Base-by-base conservation (phyloP, 2,113 vertebrate genomes). In the Pedetes capensis region DNA sequence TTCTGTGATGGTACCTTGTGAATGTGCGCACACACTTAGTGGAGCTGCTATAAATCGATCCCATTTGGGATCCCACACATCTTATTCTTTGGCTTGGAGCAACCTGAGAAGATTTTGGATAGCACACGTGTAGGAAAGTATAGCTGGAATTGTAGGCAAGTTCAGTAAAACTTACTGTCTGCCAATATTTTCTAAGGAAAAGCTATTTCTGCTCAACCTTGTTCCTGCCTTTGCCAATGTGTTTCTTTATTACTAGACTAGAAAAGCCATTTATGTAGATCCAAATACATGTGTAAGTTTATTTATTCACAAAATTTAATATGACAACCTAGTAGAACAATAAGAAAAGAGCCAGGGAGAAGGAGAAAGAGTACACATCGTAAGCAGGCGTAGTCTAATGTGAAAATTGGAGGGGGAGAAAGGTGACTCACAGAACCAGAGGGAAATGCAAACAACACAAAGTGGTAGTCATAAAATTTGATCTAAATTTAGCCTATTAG, bases 21-120 rank as follows among this genome's bases (percentile, higher is more conserved):
- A 59, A 64, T 85, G 39, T 49, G 25, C 59, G 42, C 95, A 42
- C 75, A 63, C 42, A 84, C 29, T 86, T 85, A 63, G 51, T 12
- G 79, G 32, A 25, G 16, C 44, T 49, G 39, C 25, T 44, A 1
- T 85, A 89, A 74, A 22, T 81, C 25, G 64, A 63, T 89, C 47
- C 75, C 42, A 42, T 69, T 96, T 66, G 39, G 44, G 49, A 90
- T 87, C 84, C 71, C 76, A 42, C 80, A 29, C 6, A 12, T 59
- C 29, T 95, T 91, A 7, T 76, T 64, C 44, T 87, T 94, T 47
- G 79, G 59, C 66, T 83, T 53, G 53, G 68, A 93, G 92, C 27
- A 89, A 71, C 39, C 27, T 83, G 69, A 49, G 42, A 44, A 89
- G 84, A 37, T 79, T 86, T 95, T 89, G 7, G 42, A 13, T 57